These are phyloP conservation scores for Mionectes olivaceus DNA, from an alignment of 2,797 vertebrate genomes.

Conservation along the genomic window DNA sequence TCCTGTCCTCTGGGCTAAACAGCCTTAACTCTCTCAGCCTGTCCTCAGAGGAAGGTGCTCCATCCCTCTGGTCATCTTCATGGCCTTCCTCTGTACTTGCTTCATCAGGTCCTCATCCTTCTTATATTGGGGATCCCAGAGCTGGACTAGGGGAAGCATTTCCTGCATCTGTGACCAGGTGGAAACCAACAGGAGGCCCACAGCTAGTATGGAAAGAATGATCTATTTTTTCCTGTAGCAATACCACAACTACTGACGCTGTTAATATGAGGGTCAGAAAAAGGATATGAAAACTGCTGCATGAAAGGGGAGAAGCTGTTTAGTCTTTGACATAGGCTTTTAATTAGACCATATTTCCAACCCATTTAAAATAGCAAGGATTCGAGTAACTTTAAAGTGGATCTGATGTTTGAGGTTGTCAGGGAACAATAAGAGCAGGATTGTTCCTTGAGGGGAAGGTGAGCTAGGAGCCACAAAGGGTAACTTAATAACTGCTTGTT, in stretches of 20 bases:
- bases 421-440: neutral
- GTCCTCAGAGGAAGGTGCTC: neutral
- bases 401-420: neutral
- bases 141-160: neutral
- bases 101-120: neutral
- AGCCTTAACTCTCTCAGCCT: neutral
- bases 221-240: neutral
- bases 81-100: neutral
- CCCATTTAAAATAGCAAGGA: neutral
- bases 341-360: neutral
- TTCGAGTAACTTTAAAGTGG: neutral
- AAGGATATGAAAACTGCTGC: neutral
- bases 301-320: neutral
- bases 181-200: neutral
- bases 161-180: neutral
- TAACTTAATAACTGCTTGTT: neutral
- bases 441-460: neutral
- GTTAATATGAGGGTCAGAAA: neutral
- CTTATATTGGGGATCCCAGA: neutral
- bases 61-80: neutral
- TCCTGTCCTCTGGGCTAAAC: neutral
- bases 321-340: neutral
- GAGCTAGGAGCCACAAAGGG: neutral
- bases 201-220: neutral
- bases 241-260: neutral